phyloP scores from a whole-genome alignment of 2,888 invertebrate genomes.

The Plagodis dolabraria region DNA sequence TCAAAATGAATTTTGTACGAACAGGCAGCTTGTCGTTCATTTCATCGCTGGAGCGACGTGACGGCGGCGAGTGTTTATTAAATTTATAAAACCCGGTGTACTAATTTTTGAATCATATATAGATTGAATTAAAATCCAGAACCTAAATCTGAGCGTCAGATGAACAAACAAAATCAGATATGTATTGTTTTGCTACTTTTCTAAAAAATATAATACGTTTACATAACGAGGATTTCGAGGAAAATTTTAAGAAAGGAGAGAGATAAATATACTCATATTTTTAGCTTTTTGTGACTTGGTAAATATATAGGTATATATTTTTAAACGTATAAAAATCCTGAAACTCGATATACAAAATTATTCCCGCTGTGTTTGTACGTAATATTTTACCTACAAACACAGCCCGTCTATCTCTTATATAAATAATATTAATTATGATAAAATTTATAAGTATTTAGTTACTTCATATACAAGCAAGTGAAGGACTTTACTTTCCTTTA shows the following conservation, averaged over 20 bases:
- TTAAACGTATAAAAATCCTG: too few relatives aligned
- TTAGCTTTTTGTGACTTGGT: too few relatives aligned
- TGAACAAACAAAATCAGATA: constrained; percentile 23
- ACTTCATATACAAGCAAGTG: constrained; percentile 18
- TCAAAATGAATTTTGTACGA: constrained; percentile 46
- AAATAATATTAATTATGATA: constrained; percentile 17
- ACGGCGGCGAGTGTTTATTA: constrained; percentile 37
- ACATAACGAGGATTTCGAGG: neutral
- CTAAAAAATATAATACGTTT: neutral
- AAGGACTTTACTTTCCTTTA: constrained; percentile 37
- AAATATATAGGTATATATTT: too few relatives aligned
- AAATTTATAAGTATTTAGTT: constrained; percentile 23
- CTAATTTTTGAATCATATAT: constrained; percentile 42
- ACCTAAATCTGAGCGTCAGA: constrained; percentile 28
- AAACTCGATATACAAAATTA: too few relatives aligned
- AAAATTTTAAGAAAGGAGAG: neutral
- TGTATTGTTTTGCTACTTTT: neutral
- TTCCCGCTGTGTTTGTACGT: too few relatives aligned
- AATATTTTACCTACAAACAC: too few relatives aligned
- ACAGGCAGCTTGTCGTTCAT: constrained; percentile 32
- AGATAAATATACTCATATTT: too few relatives aligned
- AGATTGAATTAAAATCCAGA: constrained; percentile 36
- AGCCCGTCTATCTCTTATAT: neutral
- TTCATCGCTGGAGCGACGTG: constrained; percentile 16
- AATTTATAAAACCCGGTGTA: constrained; percentile 44